Percentiles rank a stretch among this genome's conserved stretches.
phyloP scores from a whole-genome alignment of 2,113 vertebrate genomes.

The Promerops cafer region DNA sequence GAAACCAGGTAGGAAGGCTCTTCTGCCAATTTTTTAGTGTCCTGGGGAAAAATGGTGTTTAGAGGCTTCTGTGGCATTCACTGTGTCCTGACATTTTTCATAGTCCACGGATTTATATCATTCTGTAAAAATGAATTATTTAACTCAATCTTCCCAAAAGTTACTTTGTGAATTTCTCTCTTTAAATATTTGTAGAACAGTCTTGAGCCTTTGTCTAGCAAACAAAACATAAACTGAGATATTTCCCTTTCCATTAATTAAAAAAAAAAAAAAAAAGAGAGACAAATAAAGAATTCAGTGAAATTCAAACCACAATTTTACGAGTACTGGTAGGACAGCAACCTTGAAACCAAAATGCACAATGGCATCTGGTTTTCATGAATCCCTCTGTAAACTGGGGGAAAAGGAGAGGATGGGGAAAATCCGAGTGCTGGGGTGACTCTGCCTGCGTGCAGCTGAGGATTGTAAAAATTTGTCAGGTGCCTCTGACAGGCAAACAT shows the following conservation, averaged over 20 bases:
- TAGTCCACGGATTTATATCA: not conserved
- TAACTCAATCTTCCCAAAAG: not conserved
- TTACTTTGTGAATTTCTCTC: not conserved
- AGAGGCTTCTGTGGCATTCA: not conserved
- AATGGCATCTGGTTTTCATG: not conserved
- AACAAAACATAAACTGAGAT: not conserved
- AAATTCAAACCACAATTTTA: not conserved
- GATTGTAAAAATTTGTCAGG: slow-evolving; percentile 17
- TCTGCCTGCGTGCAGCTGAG: not conserved
- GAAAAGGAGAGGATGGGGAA: not conserved
- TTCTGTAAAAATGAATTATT: not conserved
- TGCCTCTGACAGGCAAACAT: slow-evolving; percentile 11
- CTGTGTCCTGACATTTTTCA: not conserved
- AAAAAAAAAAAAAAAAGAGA: not conserved
- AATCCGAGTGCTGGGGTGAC: not conserved
- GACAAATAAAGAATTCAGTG: not conserved
- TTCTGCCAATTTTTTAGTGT: not conserved
- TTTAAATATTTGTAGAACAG: not conserved
- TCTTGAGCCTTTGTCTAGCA: not conserved
- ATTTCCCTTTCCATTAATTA: not conserved
- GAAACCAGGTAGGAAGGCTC: not conserved
- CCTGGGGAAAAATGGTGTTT: not conserved
- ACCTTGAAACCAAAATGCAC: not conserved
- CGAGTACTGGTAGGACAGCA: not conserved
- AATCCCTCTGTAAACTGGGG: not conserved